Conservation (phyloP, 2,888 invertebrate species). For the Oxytorus armatus region DNA sequence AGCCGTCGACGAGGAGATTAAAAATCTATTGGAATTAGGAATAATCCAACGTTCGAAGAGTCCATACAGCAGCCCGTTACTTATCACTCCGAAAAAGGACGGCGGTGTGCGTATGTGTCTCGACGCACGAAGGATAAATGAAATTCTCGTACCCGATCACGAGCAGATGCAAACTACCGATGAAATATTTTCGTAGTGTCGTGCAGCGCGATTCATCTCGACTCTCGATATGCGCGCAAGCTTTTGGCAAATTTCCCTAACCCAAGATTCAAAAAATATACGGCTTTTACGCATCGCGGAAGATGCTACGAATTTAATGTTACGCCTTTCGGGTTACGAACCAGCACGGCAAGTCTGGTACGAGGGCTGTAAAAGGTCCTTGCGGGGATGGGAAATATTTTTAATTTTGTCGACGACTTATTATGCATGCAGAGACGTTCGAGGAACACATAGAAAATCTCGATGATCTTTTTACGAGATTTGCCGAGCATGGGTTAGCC, state of each 20-base stretch:
- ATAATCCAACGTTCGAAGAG: constrained; percentile 75
- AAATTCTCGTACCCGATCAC: constrained; percentile 39
- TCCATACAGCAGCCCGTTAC: constrained; percentile 72
- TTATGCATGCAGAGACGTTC: too few relatives aligned
- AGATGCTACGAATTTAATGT: too few relatives aligned
- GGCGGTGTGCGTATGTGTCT: constrained; percentile 46
- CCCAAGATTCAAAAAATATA: too few relatives aligned
- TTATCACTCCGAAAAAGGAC: constrained; percentile 31
- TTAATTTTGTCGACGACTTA: too few relatives aligned
- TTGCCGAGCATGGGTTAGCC: too few relatives aligned
- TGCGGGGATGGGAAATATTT: too few relatives aligned
- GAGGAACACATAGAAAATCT: too few relatives aligned
- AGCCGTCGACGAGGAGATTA: constrained; percentile 51
- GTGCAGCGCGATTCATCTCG: constrained; percentile 22
- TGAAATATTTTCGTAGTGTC: background rate
- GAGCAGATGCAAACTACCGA: constrained; percentile 45
- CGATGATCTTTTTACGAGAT: too few relatives aligned
- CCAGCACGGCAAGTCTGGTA: too few relatives aligned
- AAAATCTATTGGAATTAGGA: constrained; percentile 74
- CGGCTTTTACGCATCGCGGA: too few relatives aligned
- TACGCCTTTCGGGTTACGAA: too few relatives aligned
- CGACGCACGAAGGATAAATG: constrained; percentile 43
- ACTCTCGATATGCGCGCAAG: constrained; percentile 65
- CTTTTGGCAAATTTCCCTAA: constrained; percentile 69
- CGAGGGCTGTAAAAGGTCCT: too few relatives aligned